Percentiles rank a stretch among this genome's conserved stretches.
Evolutionary conservation across 1,140 invertebrate species (phyloP).

Genomic region (Temnothorax nylanderi): DNA sequence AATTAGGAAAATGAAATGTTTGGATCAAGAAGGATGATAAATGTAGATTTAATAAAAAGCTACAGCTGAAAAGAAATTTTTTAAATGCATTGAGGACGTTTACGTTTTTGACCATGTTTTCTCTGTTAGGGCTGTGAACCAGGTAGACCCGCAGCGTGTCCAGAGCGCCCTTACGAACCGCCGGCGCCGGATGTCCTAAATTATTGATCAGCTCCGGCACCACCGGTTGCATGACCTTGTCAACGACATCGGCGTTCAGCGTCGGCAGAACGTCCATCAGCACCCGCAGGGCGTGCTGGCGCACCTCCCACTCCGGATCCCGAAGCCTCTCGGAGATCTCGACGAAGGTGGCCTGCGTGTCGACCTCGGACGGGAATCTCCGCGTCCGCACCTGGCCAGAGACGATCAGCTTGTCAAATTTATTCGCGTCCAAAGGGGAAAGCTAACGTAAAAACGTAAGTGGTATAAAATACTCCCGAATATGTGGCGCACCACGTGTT

Average conservation of each 20-base stretch:
- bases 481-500: conserved; percentile 88
- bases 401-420: background rate
- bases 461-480: background rate
- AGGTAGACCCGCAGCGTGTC: conserved; percentile 90
- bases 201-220: conserved; percentile 90
- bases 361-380: conserved; percentile 87
- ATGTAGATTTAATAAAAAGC: conserved; percentile 9
- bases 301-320: conserved; percentile 93
- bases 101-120: conserved; percentile 77
- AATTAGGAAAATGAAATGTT: background rate
- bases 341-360: conserved; percentile 88
- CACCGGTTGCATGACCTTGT: conserved; percentile 87
- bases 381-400: conserved; percentile 78
- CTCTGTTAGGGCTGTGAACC: conserved; percentile 85
- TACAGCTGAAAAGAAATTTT: background rate
- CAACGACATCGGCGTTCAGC: conserved; percentile 87
- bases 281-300: conserved; percentile 91
- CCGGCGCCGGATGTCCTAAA: conserved; percentile 91
- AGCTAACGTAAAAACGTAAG: background rate
- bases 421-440: background rate
- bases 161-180: conserved; percentile 91
- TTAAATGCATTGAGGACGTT: background rate
- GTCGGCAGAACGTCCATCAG: conserved; percentile 91
- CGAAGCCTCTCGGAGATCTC: conserved; percentile 90
- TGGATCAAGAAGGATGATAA: background rate